These are phyloP conservation scores for Drosophila tanythrix DNA, from an alignment of 2,888 invertebrate species.

Conservation along the genomic window DNA sequence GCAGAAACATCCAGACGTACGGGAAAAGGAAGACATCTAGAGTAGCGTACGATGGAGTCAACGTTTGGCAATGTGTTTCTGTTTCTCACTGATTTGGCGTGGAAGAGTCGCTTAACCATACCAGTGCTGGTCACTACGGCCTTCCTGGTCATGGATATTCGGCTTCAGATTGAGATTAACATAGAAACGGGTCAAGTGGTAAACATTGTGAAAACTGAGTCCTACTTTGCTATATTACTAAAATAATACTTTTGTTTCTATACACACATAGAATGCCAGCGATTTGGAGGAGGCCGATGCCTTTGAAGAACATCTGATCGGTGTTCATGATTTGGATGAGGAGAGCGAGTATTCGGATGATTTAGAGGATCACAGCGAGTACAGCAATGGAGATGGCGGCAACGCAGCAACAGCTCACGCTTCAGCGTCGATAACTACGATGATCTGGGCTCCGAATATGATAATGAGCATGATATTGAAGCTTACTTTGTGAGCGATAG, in stretches of 20 bases:
- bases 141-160: conserved; percentile 88
- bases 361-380: conserved; percentile 70
- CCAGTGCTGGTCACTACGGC: conserved; percentile 89
- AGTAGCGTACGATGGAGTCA: conserved; percentile 80
- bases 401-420: conserved; percentile 58
- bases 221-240: background rate
- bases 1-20: conserved; percentile 7
- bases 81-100: conserved; percentile 90
- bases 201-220: conserved; percentile 1
- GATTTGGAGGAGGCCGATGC: conserved; percentile 76
- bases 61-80: conserved; percentile 86
- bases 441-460: conserved; percentile 61
- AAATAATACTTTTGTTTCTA: background rate
- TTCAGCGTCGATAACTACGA: conserved; percentile 56
- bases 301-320: conserved; percentile 57
- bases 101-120: conserved; percentile 89
- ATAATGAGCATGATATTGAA: conserved; percentile 51
- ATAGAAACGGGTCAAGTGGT: conserved; percentile 86
- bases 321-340: conserved; percentile 68
- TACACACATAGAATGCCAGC: conserved; percentile 74
- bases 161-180: conserved; percentile 89
- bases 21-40: conserved; percentile 18
- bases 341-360: conserved; percentile 74
- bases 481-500: conserved; percentile 28
- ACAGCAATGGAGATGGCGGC: conserved; percentile 67